Evolutionary conservation across 2,113 vertebrate species (phyloP).

Genomic region (Chaetops frenatus): DNA sequence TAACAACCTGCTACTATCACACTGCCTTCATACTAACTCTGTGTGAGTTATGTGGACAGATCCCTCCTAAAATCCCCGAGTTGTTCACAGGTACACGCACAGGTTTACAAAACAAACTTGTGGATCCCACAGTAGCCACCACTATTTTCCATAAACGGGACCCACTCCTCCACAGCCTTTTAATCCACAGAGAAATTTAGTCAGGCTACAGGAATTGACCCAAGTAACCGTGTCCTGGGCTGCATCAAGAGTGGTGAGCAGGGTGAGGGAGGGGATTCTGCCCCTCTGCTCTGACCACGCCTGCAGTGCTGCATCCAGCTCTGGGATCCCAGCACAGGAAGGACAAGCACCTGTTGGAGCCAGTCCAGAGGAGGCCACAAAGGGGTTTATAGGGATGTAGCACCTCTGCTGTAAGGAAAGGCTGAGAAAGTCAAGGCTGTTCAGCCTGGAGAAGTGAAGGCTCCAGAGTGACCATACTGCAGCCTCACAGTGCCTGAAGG

Average conservation of each 20-base stretch:
- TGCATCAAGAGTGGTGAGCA: neutral
- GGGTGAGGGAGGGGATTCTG: neutral
- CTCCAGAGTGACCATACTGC: neutral
- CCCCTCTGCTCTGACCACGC: neutral
- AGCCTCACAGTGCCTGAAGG: neutral
- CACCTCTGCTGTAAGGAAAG: neutral
- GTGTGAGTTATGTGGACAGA: neutral
- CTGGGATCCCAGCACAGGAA: neutral
- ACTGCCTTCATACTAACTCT: neutral
- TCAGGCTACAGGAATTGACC: neutral
- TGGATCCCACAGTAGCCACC: neutral
- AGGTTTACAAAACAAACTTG: neutral
- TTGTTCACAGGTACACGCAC: neutral
- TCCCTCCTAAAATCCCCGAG: neutral
- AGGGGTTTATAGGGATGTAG: neutral
- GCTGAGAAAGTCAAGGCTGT: neutral
- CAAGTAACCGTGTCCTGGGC: neutral
- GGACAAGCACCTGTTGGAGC: neutral
- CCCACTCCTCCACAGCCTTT: neutral
- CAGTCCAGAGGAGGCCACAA: neutral
- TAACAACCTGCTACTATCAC: neutral
- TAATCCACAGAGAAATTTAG: neutral
- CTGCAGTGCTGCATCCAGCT: neutral
- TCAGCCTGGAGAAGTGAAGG: neutral
- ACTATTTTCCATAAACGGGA: neutral